Evolutionary conservation across 1,140 invertebrate genomes (phyloP), one percentile per base, ranked within the genome.

Genomic region (Philotrypesis tridentata): DNA sequence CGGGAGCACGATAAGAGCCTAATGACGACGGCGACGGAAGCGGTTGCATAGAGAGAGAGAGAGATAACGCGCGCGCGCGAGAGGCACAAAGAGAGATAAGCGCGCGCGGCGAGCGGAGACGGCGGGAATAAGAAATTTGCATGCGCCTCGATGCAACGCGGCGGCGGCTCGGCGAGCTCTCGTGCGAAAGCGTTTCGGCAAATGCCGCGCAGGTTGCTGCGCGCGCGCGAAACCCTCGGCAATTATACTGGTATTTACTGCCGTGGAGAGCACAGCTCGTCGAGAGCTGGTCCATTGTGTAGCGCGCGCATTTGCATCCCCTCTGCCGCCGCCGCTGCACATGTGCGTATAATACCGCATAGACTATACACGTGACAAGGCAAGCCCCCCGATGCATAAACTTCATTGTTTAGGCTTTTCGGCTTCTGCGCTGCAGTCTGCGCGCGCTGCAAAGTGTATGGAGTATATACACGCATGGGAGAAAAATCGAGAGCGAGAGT

Each of bases 191-290:
- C 67, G 40, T 63, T 80, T 61, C 80, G 68, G 27, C 33, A 81
- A 81, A 81, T 76, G 40, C 25, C 48, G 27, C 33, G 71, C 6
- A 29, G 27, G 48, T 31, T 40, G 60, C 33, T 0, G 68, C 81
- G 5, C n/a, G n/a, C n/a, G n/a, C n/a, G n/a, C n/a, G 48, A 37
- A 9, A 37, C 33, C 33, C 33, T 37, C 85, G 85, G 88, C 85
- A 89, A 89, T 89, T 89, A 89, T 87, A 87, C 85, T 82, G 86
- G 86, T 89, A 88, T 89, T 89, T 89, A 89, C 86, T 89, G 84
- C 87, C 82, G 70, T 70, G 68, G 83, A 21, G 25, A 33, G 37
- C n/a, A n/a, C n/a, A 37, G 9, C 33, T 84, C 84, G n/a, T 83
- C 79, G 86, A 25, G 31, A 78, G 76, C 80, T 83, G 84, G 84